A percentile compares a stretch with the other conserved stretches of the same genome.
Evolutionary conservation across 2,113 vertebrate genomes (phyloP).

Genomic region (Takifugu bimaculatus): DNA sequence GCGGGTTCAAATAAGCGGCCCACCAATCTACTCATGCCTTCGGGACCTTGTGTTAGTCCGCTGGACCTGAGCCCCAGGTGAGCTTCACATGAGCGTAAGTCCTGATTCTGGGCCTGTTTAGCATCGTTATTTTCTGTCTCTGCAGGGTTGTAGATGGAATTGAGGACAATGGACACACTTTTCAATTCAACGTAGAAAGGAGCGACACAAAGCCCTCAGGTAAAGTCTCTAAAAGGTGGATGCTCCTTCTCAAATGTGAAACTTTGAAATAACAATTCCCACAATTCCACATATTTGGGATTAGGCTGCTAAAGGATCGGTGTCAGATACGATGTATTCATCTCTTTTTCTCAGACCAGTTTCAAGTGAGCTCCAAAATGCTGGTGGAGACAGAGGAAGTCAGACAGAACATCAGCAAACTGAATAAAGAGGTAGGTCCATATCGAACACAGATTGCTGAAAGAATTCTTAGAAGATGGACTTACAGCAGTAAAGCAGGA

Average conservation of each 20-base stretch:
- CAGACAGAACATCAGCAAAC: slow-evolving; percentile 80
- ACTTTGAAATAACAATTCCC: background rate
- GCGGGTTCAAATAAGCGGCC: slow-evolving; percentile 60
- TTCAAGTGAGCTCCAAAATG: slow-evolving; percentile 66
- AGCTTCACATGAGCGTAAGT: background rate
- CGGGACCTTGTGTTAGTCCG: slow-evolving; percentile 77
- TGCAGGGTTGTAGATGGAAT: slow-evolving; percentile 90
- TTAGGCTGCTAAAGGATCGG: background rate
- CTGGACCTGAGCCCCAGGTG: slow-evolving; percentile 91
- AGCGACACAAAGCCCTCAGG: slow-evolving; percentile 46
- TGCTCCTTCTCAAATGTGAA: background rate
- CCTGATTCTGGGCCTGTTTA: background rate
- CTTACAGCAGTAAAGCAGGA: too few relatives aligned
- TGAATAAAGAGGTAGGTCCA: slow-evolving; percentile 83
- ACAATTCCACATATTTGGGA: background rate
- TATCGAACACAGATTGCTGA: too few relatives aligned
- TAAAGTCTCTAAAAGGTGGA: slow-evolving; percentile 30
- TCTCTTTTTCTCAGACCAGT: slow-evolving; percentile 46
- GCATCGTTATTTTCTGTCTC: slow-evolving; percentile 24
- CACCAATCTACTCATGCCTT: slow-evolving; percentile 82
- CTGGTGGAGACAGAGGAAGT: slow-evolving; percentile 82
- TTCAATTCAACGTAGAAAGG: slow-evolving; percentile 80
- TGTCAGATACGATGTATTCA: background rate
- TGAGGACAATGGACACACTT: slow-evolving; percentile 81
- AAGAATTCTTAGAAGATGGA: too few relatives aligned